Evolutionary conservation across 2,113 vertebrate genomes (phyloP).

Genomic region (Psittacus erithacus): DNA sequence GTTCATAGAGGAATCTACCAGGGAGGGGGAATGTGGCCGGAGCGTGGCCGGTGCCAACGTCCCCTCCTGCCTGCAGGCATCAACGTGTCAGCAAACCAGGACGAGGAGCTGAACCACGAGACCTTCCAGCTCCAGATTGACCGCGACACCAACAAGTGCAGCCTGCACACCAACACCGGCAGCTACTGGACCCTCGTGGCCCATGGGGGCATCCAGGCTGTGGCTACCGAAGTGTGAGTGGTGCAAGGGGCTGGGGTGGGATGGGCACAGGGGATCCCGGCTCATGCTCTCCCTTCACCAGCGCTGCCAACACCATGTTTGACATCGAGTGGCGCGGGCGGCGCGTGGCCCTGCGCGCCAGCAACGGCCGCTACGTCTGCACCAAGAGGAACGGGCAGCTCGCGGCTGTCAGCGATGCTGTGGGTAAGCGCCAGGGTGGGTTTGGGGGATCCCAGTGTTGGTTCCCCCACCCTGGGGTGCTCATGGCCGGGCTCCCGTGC

Average conservation of each 20-base stretch:
- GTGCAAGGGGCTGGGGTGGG: fast-evolving
- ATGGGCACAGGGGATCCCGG: fast-evolving
- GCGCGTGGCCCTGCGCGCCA: slow-evolving; percentile 89
- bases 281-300: slow-evolving; percentile 13
- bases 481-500: not conserved
- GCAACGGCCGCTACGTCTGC: slow-evolving; percentile 92
- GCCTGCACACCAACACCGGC: slow-evolving; percentile 88
- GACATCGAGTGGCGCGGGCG: slow-evolving; percentile 92
- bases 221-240: slow-evolving; percentile 89
- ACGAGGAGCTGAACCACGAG: slow-evolving; percentile 91
- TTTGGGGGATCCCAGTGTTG: fast-evolving
- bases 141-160: slow-evolving; percentile 87
- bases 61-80: slow-evolving; percentile 78
- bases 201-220: slow-evolving; percentile 92
- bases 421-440: slow-evolving; percentile 77
- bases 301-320: slow-evolving; percentile 90
- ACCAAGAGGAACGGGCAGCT: slow-evolving; percentile 98
- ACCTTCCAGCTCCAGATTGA: slow-evolving; percentile 97
- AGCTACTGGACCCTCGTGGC: slow-evolving; percentile 94
- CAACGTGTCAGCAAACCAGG: slow-evolving; percentile 95
- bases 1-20: slow-evolving; percentile 41
- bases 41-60: not conserved
- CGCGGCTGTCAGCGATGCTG: slow-evolving; percentile 86
- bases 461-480: not conserved
- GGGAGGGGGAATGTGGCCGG: not conserved